phyloP scores from a whole-genome alignment of 1,140 invertebrate species.

The Linepithema humile region DNA sequence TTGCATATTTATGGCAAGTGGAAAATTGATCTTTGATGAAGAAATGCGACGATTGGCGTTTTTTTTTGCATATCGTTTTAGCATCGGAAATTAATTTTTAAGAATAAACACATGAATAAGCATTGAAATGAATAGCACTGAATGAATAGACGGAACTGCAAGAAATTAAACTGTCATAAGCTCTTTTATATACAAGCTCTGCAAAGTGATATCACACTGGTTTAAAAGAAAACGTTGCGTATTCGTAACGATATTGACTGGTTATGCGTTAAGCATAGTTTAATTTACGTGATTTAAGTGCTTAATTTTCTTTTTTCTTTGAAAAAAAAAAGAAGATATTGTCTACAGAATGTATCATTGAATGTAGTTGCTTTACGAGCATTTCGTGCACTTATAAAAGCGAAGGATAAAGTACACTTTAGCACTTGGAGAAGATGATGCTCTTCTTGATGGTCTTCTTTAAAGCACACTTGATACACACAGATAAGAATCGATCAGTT shows the following conservation, averaged over 20 bases:
- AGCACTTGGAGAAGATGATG: background rate
- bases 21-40: background rate
- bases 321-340: background rate
- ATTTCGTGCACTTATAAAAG: background rate
- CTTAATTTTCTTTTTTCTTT: background rate
- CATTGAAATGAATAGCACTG: background rate
- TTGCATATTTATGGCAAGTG: background rate
- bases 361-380: background rate
- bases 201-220: background rate
- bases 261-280: background rate
- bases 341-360: background rate
- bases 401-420: background rate
- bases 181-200: background rate
- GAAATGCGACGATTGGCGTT: background rate
- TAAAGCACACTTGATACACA: background rate
- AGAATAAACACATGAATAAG: background rate
- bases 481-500: background rate
- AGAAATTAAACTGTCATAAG: background rate
- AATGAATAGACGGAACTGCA: background rate
- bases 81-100: conserved; percentile 12
- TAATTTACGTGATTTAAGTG: background rate
- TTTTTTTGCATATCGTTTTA: background rate
- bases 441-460: background rate
- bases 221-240: background rate
- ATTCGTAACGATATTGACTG: background rate